phyloP scores from a whole-genome alignment of 2,113 vertebrate genomes.

The Hippopotamus amphibius region DNA sequence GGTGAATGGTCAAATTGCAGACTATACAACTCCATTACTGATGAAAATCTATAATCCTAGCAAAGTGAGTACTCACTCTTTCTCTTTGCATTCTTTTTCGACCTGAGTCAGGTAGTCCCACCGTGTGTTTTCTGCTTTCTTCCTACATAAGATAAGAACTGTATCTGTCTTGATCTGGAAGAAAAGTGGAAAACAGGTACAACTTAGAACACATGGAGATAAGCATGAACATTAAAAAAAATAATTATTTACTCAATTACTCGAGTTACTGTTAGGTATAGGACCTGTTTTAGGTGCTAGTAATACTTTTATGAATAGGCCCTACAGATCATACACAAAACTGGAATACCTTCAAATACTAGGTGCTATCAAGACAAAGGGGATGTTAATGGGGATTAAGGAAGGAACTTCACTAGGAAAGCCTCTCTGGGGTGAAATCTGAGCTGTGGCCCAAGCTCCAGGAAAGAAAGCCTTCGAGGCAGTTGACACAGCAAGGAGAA shows the following conservation, averaged over 20 bases:
- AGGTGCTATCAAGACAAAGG: background rate
- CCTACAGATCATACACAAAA: background rate
- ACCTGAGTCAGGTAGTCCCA: constrained; percentile 97
- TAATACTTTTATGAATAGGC: background rate
- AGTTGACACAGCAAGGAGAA: background rate
- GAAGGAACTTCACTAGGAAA: background rate
- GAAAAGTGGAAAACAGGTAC: background rate
- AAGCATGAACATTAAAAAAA: background rate
- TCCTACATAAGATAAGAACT: constrained; percentile 95
- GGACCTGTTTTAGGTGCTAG: background rate
- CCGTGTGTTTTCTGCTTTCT: constrained; percentile 90
- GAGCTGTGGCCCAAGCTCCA: background rate
- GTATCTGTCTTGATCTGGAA: constrained; percentile 96
- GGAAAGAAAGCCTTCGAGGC: background rate
- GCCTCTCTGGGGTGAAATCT: background rate
- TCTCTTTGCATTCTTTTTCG: constrained; percentile 96
- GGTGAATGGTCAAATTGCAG: background rate
- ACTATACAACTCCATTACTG: background rate
- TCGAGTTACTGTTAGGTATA: background rate
- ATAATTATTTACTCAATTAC: background rate
- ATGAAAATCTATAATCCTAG: constrained; percentile 6
- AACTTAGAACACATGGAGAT: background rate
- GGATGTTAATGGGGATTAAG: background rate
- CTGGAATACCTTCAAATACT: background rate
- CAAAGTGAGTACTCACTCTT: constrained; percentile 90